Percentiles rank a stretch among this genome's conserved stretches.
Conservation (phyloP, 2,113 vertebrate genomes). For the Rhinogobius similis region DNA sequence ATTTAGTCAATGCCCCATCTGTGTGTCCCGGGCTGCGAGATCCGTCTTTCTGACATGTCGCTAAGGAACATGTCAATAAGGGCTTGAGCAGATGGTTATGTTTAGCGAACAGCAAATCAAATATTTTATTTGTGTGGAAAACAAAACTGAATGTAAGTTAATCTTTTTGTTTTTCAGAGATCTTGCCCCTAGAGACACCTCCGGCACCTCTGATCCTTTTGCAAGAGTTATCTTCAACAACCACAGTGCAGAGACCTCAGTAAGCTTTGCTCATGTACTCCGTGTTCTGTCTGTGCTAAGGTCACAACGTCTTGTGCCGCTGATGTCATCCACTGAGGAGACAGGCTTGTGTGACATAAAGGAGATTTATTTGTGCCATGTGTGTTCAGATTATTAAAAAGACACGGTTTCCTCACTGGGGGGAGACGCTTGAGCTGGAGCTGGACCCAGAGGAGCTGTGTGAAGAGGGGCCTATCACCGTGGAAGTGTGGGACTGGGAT, state of each 20-base stretch:
- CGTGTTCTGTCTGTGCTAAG: not conserved
- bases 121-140: not conserved
- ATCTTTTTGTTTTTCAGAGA: slow-evolving; percentile 72
- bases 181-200: slow-evolving; percentile 86
- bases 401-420: slow-evolving; percentile 89
- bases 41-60: slow-evolving; percentile 27
- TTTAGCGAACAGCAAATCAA: slow-evolving; percentile 7
- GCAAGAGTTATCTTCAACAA: slow-evolving; percentile 84
- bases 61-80: slow-evolving; percentile 61
- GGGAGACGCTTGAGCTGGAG: slow-evolving; percentile 83
- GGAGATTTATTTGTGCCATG: not conserved
- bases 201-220: slow-evolving; percentile 90
- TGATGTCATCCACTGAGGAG: not conserved
- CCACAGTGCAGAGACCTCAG: slow-evolving; percentile 84
- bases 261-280: slow-evolving; percentile 70
- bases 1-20: slow-evolving; percentile 62
- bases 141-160: not conserved
- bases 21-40: slow-evolving; percentile 41
- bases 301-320: not conserved
- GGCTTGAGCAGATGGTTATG: slow-evolving; percentile 33
- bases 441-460: slow-evolving; percentile 66
- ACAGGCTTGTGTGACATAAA: not conserved
- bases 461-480: slow-evolving; percentile 63
- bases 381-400: slow-evolving; percentile 86
- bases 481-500: slow-evolving; percentile 95